These are phyloP conservation scores for Antigone vipio DNA, from an alignment of 2,113 vertebrate genomes.

Conservation along the genomic window DNA sequence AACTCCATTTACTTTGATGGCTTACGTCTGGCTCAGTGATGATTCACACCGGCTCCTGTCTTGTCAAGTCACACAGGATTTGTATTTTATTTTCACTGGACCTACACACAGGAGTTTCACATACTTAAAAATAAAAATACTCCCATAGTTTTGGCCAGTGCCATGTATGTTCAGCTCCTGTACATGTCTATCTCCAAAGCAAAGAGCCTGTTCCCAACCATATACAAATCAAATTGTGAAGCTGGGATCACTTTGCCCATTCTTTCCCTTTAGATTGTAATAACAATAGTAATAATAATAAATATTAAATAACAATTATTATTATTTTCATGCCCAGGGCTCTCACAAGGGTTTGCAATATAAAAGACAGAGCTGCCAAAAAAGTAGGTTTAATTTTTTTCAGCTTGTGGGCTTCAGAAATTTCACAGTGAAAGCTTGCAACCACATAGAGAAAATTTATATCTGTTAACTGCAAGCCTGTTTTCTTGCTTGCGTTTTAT, in stretches of 20 bases:
- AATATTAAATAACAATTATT: too few species aligned
- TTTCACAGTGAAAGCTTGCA: background rate
- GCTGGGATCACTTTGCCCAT: background rate
- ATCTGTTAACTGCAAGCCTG: background rate
- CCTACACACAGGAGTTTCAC: background rate
- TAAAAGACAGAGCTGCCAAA: background rate
- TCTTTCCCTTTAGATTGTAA: background rate
- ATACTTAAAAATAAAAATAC: background rate
- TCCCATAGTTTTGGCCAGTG: background rate
- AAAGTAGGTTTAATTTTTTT: background rate
- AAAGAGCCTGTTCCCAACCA: background rate
- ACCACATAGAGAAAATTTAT: background rate
- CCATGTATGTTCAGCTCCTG: background rate
- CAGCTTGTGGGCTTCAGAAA: background rate
- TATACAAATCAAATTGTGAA: background rate
- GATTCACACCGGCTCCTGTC: background rate
- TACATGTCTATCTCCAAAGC: background rate
- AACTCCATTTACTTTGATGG: background rate
- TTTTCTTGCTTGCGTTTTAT: background rate
- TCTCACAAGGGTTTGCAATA: background rate
- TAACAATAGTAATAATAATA: background rate
- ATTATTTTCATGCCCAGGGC: background rate
- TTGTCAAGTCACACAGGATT: background rate
- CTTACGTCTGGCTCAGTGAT: fast-evolving
- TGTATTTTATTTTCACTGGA: background rate